Conservation (phyloP, 2,113 vertebrate genomes). For the Saguinus imperator region DNA sequence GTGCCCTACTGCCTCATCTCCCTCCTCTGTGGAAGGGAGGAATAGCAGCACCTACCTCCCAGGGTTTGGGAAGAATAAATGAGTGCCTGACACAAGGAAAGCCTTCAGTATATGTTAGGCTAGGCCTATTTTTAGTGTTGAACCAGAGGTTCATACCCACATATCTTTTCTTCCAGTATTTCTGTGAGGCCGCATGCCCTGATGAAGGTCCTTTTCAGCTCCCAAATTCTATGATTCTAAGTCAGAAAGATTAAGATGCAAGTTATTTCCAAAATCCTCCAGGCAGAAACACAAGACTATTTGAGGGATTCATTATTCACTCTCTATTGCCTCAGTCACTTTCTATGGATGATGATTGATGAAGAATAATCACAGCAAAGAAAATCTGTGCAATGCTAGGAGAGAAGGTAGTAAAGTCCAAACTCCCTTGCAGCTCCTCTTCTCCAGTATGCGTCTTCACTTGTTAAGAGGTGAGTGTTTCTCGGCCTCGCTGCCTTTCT, state of each 20-base stretch:
- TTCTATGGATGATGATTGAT: constrained; percentile 68
- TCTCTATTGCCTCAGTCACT: constrained; percentile 46
- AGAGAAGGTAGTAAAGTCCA: not conserved
- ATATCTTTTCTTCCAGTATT: not conserved
- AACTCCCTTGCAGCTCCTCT: not conserved
- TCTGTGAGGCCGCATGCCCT: not conserved
- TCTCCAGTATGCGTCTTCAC: constrained; percentile 24
- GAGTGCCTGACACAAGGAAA: not conserved
- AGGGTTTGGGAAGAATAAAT: not conserved
- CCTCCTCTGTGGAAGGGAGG: not conserved
- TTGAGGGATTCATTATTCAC: constrained; percentile 60
- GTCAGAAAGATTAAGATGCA: constrained; percentile 60
- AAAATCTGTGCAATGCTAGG: constrained; percentile 44
- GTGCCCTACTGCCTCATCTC: not conserved
- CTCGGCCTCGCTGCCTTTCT: not conserved
- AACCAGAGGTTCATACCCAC: not conserved
- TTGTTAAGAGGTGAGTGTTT: not conserved
- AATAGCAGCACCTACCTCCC: not conserved
- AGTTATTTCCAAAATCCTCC: constrained; percentile 65
- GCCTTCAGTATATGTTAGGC: not conserved
- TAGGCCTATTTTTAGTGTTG: not conserved
- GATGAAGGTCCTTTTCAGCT: not conserved
- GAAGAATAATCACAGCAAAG: constrained; percentile 60
- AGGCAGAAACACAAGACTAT: constrained; percentile 62
- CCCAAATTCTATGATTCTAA: constrained; percentile 35